Base-by-base conservation (phyloP, 2,113 vertebrate genomes). In the Chunga burmeisteri region DNA sequence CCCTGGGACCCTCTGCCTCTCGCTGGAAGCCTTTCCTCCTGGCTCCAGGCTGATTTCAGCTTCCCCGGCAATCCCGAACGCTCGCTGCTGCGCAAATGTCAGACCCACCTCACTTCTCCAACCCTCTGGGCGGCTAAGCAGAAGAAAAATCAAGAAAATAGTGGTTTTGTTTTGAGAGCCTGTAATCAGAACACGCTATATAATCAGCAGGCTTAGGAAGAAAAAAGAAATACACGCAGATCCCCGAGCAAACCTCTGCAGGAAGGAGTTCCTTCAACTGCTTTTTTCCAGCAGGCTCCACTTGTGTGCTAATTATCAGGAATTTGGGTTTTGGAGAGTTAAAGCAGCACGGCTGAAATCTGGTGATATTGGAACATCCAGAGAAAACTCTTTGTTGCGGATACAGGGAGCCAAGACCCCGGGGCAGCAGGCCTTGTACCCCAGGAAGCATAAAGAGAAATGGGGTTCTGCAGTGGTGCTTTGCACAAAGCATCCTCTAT, bases 11-110 rank as follows among this genome's bases (percentile, higher is more conserved):
- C 36, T 72, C 42, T 62, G 44, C 40, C 32, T 32, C 58, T 63
- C 5, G 3, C 30, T 25, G 7, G 1, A 21, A 56, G 22, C 21
- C 6, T 56, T 85, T 40, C 23, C 52, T 46, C 38, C 34, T 3
- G 1, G 4, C 4, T 23, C 75, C 2, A 4, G 11, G 34, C 20
- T 40, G 27, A 32, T 65, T 32, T 58, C 88, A 36, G 49, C 30
- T 49, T 25, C 19, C 42, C 20, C 2, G 0, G 22, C 34, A 22
- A 36, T 34, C 38, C 50, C 3, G 1, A 72, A 29, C 3, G 1
- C 59, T 65, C 3, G 0, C 66, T 34, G 50, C 50, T 44, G 27
- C 1, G 3, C 32, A 29, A 44, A 65, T 13, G 7, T 52, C 66
- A 79, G 34, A 52, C 2, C 25, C 16, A 58, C 10, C 38, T 52